Conservation (phyloP, 2,797 vertebrate genomes). For the Lepidocolaptes lacrymiger region DNA sequence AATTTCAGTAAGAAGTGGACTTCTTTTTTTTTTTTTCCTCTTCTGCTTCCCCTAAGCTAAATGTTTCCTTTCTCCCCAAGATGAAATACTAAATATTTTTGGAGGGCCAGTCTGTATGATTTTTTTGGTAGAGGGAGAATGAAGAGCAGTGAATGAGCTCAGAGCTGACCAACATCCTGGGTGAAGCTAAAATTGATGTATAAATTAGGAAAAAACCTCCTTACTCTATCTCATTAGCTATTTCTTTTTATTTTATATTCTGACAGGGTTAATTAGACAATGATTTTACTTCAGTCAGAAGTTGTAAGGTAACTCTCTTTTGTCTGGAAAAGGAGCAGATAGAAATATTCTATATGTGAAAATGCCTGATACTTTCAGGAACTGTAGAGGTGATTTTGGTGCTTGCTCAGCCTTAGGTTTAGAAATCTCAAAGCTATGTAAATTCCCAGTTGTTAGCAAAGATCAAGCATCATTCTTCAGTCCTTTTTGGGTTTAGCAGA, state of each 20-base stretch:
- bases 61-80: neutral
- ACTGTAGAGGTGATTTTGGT: neutral
- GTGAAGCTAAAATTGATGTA: neutral
- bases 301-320: neutral
- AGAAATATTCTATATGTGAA: neutral
- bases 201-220: neutral
- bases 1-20: neutral
- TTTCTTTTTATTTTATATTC: neutral
- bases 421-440: neutral
- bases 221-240: neutral
- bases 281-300: neutral
- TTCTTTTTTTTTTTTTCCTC: too few species aligned
- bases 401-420: neutral
- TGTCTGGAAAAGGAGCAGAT: neutral
- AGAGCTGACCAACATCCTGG: neutral
- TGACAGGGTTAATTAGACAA: neutral
- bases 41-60: neutral
- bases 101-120: fast-evolving
- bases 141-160: neutral
- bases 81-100: neutral
- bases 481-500: neutral
- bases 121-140: neutral
- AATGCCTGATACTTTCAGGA: neutral
- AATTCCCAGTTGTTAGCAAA: neutral
- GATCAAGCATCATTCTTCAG: neutral